Percentiles rank a stretch among this genome's conserved stretches.
Evolutionary conservation across 2,888 invertebrate genomes (phyloP).

Genomic region (Clusia tigrina): DNA sequence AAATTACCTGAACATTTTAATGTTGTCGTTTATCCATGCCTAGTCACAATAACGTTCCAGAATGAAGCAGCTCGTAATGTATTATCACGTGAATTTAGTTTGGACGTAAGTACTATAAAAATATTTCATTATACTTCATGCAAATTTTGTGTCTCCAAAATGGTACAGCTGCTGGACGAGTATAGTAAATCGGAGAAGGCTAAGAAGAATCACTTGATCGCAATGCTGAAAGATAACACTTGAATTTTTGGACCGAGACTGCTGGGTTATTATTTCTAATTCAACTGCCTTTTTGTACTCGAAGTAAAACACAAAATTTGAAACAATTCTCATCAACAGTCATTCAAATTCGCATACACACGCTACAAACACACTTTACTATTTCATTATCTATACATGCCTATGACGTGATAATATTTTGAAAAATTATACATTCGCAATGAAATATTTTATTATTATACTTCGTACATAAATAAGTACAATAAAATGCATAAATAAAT

Average conservation of each 20-base stretch:
- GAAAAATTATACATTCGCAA: slow-evolving; percentile 51
- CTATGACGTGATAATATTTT: slow-evolving; percentile 50
- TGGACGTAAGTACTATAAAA: slow-evolving; percentile 53
- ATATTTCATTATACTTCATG: background rate
- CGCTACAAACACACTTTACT: background rate
- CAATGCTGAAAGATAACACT: slow-evolving; percentile 49
- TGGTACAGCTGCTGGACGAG: slow-evolving; percentile 60
- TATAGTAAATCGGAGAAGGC: slow-evolving; percentile 62
- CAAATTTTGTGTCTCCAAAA: background rate
- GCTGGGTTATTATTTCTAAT: background rate
- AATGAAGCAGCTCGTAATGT: slow-evolving; percentile 60
- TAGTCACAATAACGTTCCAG: slow-evolving; percentile 61
- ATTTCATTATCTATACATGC: slow-evolving; percentile 17
- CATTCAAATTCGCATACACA: background rate
- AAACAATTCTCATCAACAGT: background rate
- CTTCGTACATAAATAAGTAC: too few species aligned
- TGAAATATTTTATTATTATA: slow-evolving; percentile 12
- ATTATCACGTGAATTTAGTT: slow-evolving; percentile 61
- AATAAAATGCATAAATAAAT: slow-evolving; percentile 3
- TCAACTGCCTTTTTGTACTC: slow-evolving; percentile 1
- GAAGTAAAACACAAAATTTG: background rate
- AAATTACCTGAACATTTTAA: slow-evolving; percentile 62
- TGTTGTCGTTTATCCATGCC: slow-evolving; percentile 63
- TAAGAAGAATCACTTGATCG: slow-evolving; percentile 60
- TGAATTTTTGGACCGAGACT: slow-evolving; percentile 24